These are phyloP conservation scores for Peromyscus attwateri DNA, from an alignment of 2,797 vertebrate genomes.

Conservation along the genomic window DNA sequence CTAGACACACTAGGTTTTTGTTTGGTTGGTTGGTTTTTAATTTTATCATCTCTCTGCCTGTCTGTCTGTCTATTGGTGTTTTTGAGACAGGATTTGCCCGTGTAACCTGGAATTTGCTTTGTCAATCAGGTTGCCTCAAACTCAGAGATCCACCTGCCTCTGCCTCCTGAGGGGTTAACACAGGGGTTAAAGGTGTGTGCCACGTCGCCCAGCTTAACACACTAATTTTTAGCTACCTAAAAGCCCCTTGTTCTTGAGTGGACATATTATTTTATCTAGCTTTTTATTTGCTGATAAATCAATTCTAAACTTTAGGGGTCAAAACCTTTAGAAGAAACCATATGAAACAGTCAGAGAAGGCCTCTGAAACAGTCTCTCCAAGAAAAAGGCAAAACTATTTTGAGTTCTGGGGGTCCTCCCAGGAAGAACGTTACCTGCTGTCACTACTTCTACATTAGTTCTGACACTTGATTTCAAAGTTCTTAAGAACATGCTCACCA, in stretches of 20 bases:
- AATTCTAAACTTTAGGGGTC: neutral
- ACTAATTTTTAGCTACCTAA: conserved; percentile 6
- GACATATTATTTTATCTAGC: neutral
- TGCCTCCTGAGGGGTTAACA: too few species aligned
- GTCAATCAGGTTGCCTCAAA: neutral
- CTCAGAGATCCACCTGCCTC: neutral
- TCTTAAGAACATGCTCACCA: neutral
- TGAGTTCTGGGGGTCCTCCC: neutral
- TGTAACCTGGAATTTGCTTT: neutral
- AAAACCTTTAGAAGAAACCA: conserved; percentile 20
- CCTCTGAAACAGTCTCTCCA: neutral
- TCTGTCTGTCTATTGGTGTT: neutral
- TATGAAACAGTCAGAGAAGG: neutral
- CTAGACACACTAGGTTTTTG: neutral
- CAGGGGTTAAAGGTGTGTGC: neutral
- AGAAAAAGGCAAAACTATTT: conserved; percentile 41
- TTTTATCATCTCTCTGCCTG: neutral
- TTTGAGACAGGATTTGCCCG: neutral
- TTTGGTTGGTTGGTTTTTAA: neutral
- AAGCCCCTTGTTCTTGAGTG: conserved; percentile 15
- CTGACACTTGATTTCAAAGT: neutral
- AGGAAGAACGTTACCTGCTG: neutral
- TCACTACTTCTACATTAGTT: neutral
- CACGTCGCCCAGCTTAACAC: neutral
- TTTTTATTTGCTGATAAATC: conserved; percentile 39